Conservation (phyloP, 2,888 invertebrate species). For the Caenorhabditis sp. region DNA sequence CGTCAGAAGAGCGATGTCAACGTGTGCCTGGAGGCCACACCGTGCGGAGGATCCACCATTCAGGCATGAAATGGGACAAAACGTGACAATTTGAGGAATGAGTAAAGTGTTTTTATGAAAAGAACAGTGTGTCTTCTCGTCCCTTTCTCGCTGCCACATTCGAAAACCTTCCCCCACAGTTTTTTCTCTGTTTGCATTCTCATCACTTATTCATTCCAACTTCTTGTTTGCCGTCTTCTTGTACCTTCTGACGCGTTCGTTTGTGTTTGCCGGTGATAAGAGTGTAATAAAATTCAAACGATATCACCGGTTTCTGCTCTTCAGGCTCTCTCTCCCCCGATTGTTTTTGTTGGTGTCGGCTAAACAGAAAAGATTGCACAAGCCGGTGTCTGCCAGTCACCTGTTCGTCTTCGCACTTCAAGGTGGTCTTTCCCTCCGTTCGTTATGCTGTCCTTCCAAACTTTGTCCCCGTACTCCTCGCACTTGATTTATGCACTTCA, state of each 20-base stretch:
- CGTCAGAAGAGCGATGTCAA: slow-evolving; percentile 17
- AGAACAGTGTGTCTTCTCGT: too few species aligned
- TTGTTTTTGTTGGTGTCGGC: too few species aligned
- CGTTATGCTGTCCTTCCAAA: slow-evolving; percentile 17
- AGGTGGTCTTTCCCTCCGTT: slow-evolving; percentile 20
- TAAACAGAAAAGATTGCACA: neutral
- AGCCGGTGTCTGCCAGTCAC: slow-evolving; percentile 1
- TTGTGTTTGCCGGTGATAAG: slow-evolving; percentile 29
- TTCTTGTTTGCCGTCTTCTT: slow-evolving; percentile 37
- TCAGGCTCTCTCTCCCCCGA: too few species aligned
- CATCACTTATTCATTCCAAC: slow-evolving; percentile 47
- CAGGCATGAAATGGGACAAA: too few species aligned
- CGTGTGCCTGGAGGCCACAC: slow-evolving; percentile 45
- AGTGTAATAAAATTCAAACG: slow-evolving; percentile 14
- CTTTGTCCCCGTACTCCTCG: slow-evolving; percentile 11
- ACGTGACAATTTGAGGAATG: too few species aligned
- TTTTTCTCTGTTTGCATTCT: slow-evolving; percentile 18
- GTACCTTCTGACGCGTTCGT: slow-evolving; percentile 17
- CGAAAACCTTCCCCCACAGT: too few species aligned
- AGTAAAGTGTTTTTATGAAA: too few species aligned
- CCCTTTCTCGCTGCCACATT: too few species aligned
- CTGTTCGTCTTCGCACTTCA: slow-evolving; percentile 11
- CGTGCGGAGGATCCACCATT: slow-evolving; percentile 49
- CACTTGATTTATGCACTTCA: slow-evolving; percentile 48
- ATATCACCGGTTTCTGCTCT: too few species aligned